These are phyloP conservation scores for Paguma larvata DNA, from an alignment of 2,797 vertebrate species.

Conservation along the genomic window DNA sequence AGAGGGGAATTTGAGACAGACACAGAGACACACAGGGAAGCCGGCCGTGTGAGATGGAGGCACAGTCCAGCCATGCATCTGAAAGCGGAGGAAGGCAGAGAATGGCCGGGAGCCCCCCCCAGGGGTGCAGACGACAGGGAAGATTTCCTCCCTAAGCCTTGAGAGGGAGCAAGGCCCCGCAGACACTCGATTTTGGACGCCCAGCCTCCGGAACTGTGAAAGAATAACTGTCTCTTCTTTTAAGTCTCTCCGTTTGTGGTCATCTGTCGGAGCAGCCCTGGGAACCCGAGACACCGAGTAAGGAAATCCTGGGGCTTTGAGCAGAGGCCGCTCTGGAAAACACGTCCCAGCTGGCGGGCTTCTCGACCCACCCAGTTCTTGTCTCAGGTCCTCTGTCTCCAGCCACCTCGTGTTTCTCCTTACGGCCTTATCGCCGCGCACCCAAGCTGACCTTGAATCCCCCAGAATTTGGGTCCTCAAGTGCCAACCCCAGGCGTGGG, in stretches of 20 bases:
- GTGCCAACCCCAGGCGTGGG: neutral
- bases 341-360: too few relatives aligned
- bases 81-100: rapidly evolving
- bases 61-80: rapidly evolving
- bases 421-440: neutral
- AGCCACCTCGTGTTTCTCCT: neutral
- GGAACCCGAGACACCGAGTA: rapidly evolving
- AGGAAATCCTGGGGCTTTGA: neutral
- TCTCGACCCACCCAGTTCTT: neutral
- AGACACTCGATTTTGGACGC: neutral
- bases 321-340: neutral
- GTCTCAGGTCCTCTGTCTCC: neutral
- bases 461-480: neutral
- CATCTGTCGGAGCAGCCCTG: neutral
- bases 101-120: rapidly evolving
- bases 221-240: neutral
- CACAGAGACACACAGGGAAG: neutral
- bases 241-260: neutral
- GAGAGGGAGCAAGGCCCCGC: rapidly evolving
- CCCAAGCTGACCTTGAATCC: neutral
- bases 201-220: neutral
- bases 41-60: rapidly evolving
- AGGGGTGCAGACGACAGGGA: neutral
- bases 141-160: rapidly evolving
- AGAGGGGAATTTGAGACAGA: neutral